Evolutionary conservation across 2,113 vertebrate genomes (phyloP).

Genomic region (Toxotes jaculatrix): DNA sequence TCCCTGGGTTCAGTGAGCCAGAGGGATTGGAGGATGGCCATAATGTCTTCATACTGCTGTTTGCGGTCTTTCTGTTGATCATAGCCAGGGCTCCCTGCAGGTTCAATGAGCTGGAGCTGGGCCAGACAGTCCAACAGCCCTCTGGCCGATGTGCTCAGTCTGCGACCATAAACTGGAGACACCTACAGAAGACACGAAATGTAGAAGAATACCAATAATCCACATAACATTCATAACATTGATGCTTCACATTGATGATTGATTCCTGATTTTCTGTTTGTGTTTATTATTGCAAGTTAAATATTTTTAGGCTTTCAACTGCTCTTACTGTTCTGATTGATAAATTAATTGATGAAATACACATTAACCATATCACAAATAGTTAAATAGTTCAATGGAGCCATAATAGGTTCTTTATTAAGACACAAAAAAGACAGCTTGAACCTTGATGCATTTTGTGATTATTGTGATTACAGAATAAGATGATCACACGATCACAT

Average conservation of each 20-base stretch:
- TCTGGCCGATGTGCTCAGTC: constrained; percentile 86
- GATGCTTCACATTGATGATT: background rate
- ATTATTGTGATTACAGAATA: background rate
- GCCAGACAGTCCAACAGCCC: constrained; percentile 87
- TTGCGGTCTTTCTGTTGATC: constrained; percentile 54
- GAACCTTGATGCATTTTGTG: background rate
- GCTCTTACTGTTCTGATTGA: no score
- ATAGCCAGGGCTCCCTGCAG: constrained; percentile 50
- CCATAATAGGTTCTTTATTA: no score
- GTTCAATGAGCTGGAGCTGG: constrained; percentile 87
- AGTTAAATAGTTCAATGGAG: no score
- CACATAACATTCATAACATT: background rate
- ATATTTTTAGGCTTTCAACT: no score
- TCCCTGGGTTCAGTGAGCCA: constrained; percentile 81
- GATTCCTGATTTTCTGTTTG: no score
- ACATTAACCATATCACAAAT: no score
- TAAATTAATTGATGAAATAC: no score
- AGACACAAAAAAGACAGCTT: background rate
- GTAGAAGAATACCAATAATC: background rate
- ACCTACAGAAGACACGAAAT: constrained; percentile 73
- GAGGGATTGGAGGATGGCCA: constrained; percentile 85
- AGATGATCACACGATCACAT: background rate
- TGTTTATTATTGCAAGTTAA: background rate
- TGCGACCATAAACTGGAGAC: constrained; percentile 84
- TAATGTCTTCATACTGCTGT: constrained; percentile 81